Evolutionary conservation across 35 echinoderm and acorn worm genomes (phyloP), one percentile per base, ranked within the genome.

Genomic region (Ptychodera flava): DNA sequence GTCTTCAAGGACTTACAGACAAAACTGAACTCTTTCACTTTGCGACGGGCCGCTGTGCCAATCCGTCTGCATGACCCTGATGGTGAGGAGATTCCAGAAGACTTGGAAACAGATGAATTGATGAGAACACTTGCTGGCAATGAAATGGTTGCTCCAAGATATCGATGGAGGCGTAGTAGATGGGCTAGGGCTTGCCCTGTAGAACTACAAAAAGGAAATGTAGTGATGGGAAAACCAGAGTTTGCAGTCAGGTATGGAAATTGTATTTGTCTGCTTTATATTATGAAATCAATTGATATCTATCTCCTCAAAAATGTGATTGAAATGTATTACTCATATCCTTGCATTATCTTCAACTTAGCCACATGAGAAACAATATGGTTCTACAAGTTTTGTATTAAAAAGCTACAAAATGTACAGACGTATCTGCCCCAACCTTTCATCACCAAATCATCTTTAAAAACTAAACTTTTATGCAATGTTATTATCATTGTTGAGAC

Each of bases 81-180:
- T 33, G 96, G 94, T 34, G 96, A 99, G 82, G 96, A 99, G 36
- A 92, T 99, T 35, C 96, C 93, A 6, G 96, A 99, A 31, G 95
- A 98, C 77, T 53, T 98, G 0, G 95, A 98, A 53, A 94, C 95
- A 0, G 95, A 98, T 32, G 95, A 98, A 52, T 85, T 98, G 35
- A 98, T 98, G 95, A 89, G 95, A 36, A 94, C 92, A 28, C 36
- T 98, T 27, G 93, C 90, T 1, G 92, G 90, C 0, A 94, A 83
- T 76, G 86, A 91, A 84, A 92, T 94, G 92, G 95, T 98, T 31
- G 95, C 95, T 1, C 95, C 95, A 1, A 36, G 95, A 30, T 98
- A 98, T 76, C 88, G 95, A 16, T 98, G 95, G 95, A 91, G 95
- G 28, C 84, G 95, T 81, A 92, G 92, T 85, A 91, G 91, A 34